These are phyloP conservation scores for Paratilapia polleni DNA, from an alignment of 2,113 vertebrate genomes.

Conservation along the genomic window DNA sequence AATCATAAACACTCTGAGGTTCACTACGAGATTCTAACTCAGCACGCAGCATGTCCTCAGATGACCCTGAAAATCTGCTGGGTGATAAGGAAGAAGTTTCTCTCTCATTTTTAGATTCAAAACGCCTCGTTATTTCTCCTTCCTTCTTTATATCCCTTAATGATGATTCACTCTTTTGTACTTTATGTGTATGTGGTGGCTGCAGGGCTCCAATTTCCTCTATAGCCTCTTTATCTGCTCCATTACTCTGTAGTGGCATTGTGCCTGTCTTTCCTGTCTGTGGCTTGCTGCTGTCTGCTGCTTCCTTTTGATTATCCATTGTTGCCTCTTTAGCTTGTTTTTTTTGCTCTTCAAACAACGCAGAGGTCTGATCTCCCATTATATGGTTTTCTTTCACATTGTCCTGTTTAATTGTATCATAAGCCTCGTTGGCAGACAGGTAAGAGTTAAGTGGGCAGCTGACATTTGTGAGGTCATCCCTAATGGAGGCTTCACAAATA, in stretches of 20 bases:
- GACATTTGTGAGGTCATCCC: conserved; percentile 31
- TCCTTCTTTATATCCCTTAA: conserved; percentile 9
- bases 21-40: conserved; percentile 33
- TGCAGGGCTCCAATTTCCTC: conserved; percentile 44
- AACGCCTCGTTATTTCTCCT: conserved; percentile 28
- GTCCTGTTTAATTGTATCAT: conserved; percentile 28
- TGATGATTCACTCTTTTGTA: conserved; percentile 29
- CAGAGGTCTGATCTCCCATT: not conserved
- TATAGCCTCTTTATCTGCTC: conserved; percentile 43
- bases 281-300: conserved; percentile 12
- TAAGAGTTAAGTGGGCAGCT: conserved; percentile 32
- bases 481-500: conserved; percentile 45
- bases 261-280: conserved; percentile 36
- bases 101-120: conserved; percentile 10
- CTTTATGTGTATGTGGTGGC: conserved; percentile 5
- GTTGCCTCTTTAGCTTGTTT: conserved; percentile 6
- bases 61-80: conserved; percentile 19
- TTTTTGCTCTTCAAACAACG: conserved; percentile 25
- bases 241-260: conserved; percentile 33
- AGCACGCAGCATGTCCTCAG: conserved; percentile 14
- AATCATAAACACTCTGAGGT: conserved; percentile 39
- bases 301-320: conserved; percentile 54
- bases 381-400: conserved; percentile 17
- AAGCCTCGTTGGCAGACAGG: not conserved
- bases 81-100: conserved; percentile 23